Conservation (phyloP, 2,888 invertebrate genomes). For the Hirtodrosophila confusa region DNA sequence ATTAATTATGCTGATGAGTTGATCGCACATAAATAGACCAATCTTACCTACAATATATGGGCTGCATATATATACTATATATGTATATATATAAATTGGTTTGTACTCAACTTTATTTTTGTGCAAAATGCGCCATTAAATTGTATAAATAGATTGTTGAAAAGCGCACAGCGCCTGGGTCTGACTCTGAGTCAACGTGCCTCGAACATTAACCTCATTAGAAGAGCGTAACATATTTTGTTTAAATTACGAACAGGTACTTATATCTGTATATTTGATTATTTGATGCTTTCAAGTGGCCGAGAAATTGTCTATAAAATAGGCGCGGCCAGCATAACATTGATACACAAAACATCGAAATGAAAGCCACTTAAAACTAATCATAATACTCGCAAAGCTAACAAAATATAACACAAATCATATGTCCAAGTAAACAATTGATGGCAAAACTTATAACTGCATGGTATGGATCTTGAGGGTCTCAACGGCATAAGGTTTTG, state of each 20-base stretch:
- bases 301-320: constrained; percentile 37
- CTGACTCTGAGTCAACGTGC: constrained; percentile 74
- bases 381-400: constrained; percentile 1
- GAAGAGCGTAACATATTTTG: constrained; percentile 47
- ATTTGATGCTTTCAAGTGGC: constrained; percentile 35
- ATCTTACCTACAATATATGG: constrained; percentile 19
- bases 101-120: constrained; percentile 71
- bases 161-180: constrained; percentile 52
- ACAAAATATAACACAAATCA: background rate
- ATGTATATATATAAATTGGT: constrained; percentile 47
- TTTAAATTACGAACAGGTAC: constrained; percentile 20
- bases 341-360: constrained; percentile 2
- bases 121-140: constrained; percentile 80
- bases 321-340: constrained; percentile 27
- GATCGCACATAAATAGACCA: constrained; percentile 18
- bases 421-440: background rate
- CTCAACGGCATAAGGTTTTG: too few relatives aligned
- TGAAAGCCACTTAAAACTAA: constrained; percentile 6
- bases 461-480: too few relatives aligned
- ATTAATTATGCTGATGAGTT: constrained; percentile 41
- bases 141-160: constrained; percentile 69
- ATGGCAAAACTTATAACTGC: too few relatives aligned
- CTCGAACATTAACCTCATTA: constrained; percentile 79
- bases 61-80: constrained; percentile 1
- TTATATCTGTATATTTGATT: constrained; percentile 13